Conservation (phyloP, 2,888 invertebrate species). For the Athalia rosae region DNA sequence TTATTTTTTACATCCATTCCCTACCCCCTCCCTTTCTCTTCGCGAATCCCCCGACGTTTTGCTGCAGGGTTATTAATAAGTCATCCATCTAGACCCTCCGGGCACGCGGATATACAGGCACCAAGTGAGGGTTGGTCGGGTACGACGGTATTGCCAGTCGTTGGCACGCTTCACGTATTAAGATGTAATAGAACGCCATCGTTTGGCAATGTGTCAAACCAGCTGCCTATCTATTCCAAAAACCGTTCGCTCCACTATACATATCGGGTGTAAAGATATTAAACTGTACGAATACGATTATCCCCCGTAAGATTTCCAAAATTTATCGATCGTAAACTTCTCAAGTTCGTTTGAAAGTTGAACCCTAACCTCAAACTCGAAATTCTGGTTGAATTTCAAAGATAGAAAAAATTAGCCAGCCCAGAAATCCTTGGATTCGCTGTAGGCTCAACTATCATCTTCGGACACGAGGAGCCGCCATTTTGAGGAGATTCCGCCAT, state of each 20-base stretch:
- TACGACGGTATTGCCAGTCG: constrained; percentile 52
- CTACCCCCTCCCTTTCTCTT: constrained; percentile 20
- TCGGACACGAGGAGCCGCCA: too few relatives aligned
- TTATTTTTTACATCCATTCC: background rate
- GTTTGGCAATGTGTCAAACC: constrained; percentile 44
- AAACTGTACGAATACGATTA: background rate
- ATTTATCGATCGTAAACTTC: too few relatives aligned
- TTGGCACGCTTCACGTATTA: constrained; percentile 59
- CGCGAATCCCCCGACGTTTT: constrained; percentile 47
- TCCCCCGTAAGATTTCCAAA: too few relatives aligned
- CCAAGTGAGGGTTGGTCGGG: constrained; percentile 48
- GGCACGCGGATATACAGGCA: constrained; percentile 52
- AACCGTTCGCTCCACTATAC: constrained; percentile 4
- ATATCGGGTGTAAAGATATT: background rate
- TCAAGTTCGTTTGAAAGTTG: too few relatives aligned
- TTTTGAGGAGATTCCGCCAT: too few relatives aligned
- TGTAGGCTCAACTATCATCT: too few relatives aligned
- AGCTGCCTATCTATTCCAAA: background rate
- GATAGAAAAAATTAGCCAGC: too few relatives aligned
- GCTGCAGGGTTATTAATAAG: constrained; percentile 57
- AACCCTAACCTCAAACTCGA: too few relatives aligned
- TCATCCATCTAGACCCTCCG: constrained; percentile 57
- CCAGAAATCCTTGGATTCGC: too few relatives aligned
- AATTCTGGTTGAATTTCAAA: too few relatives aligned
- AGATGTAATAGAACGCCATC: constrained; percentile 56